Evolutionary conservation across 2,888 invertebrate species (phyloP).

Genomic region (Zhuqinia jingwanae): DNA sequence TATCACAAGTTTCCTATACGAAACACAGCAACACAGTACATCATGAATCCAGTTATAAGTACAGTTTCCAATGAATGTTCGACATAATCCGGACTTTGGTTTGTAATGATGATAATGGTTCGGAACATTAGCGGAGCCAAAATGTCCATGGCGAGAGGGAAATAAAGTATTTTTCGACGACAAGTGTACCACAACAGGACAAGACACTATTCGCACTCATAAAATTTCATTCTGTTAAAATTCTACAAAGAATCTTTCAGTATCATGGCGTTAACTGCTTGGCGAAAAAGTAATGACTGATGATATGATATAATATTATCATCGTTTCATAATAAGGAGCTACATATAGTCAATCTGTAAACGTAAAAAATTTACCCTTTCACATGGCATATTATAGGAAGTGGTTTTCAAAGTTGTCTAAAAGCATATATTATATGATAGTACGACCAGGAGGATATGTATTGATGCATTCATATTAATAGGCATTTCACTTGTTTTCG

Average conservation of each 20-base stretch:
- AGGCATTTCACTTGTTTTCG: too few species aligned
- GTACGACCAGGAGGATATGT: too few species aligned
- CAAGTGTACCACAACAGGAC: slow-evolving; percentile 37
- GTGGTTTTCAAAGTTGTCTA: too few species aligned
- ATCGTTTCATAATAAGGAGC: too few species aligned
- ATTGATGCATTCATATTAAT: too few species aligned
- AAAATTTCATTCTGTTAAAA: background rate
- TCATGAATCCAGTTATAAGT: background rate
- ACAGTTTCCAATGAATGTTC: background rate
- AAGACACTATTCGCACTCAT: background rate
- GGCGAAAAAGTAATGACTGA: background rate
- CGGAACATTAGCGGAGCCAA: slow-evolving; percentile 44
- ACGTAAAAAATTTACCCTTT: background rate
- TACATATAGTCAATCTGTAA: too few species aligned
- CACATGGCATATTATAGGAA: too few species aligned
- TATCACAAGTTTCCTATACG: background rate
- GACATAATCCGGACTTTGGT: background rate
- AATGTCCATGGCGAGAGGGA: slow-evolving; percentile 58
- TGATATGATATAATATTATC: background rate
- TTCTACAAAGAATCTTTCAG: background rate
- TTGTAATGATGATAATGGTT: too few species aligned
- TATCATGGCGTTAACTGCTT: background rate
- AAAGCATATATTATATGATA: too few species aligned
- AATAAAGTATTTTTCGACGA: slow-evolving; percentile 53
- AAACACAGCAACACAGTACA: too few species aligned